These are phyloP conservation scores for Pangasius larnaudii DNA, from an alignment of 2,797 vertebrate genomes.

Conservation along the genomic window DNA sequence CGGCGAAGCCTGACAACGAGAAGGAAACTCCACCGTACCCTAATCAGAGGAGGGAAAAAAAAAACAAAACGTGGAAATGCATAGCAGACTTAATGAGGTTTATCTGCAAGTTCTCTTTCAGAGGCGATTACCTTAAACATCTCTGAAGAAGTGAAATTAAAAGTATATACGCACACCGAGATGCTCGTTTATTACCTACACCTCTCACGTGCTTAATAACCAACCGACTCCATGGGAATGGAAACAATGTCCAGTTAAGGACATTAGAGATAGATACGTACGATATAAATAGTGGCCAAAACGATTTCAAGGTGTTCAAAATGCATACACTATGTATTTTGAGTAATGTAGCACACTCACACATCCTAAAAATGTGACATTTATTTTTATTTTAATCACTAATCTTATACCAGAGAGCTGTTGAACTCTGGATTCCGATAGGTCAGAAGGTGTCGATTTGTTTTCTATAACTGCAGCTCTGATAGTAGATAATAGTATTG, in stretches of 20 bases:
- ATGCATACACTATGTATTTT: too few relatives aligned
- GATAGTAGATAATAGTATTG: too few relatives aligned
- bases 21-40: constrained; percentile 11
- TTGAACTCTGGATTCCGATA: background rate
- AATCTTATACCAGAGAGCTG: background rate
- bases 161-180: background rate
- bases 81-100: background rate
- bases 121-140: constrained; percentile 7
- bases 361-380: too few relatives aligned
- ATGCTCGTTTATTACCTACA: background rate
- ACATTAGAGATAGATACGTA: background rate
- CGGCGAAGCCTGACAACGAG: constrained; percentile 36
- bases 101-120: background rate
- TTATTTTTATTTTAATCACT: too few relatives aligned
- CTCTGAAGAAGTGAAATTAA: background rate
- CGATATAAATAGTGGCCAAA: background rate
- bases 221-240: background rate
- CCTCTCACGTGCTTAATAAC: background rate
- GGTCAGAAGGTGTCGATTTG: background rate
- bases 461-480: background rate
- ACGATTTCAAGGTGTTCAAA: too few relatives aligned
- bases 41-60: constrained; percentile 17
- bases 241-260: background rate
- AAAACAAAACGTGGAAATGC: background rate
- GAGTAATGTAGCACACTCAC: too few relatives aligned